Evolutionary conservation across 2,888 invertebrate species (phyloP), one percentile per base, ranked within the genome.

Genomic region (Ferrisia virgata): DNA sequence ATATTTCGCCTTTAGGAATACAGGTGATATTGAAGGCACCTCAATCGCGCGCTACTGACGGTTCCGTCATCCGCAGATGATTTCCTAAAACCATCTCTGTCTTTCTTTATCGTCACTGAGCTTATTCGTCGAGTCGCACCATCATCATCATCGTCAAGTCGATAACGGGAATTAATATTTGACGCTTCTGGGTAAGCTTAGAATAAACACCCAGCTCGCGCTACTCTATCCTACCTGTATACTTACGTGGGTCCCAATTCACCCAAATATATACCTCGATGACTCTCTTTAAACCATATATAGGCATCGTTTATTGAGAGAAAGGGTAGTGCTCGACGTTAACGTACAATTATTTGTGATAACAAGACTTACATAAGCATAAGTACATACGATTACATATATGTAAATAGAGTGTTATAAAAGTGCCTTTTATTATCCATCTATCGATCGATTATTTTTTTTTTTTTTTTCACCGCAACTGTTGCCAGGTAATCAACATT

Each of bases 11-110:
- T 64, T 36, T n/a, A 82, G 82, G 82, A 82, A 39, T 82, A 64
- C 82, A 82, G 82, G 82, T 82, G 82, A 82, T 82, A 82, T 82
- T 58, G 82, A 82, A 82, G 64, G 64, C 33, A 58, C 58, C 36
- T 76, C 72, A 36, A 76, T 33, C 31, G 31, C 36, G 72, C 53
- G 80, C 47, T 80, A 80, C 53, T 53, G 80, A 80, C 8, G 31
- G 28, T 39, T 33, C 58, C 58, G 82, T 69, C 82, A 64, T 64
- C 82, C 58, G 58, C 82, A 82, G 82, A 82, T 82, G 82, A 82
- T 82, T 82, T 82, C 22, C 82, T 36, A 53, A 53, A 53, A 18
- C 18, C 53, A 22, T 53, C 53, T 53, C n/a, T n/a, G n/a, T n/a
- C n/a, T n/a, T n/a, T n/a, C n/a, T n/a, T n/a, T n/a, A n/a, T n/a